Conservation (phyloP, 2,113 vertebrate species). For the Lonchura striata region DNA sequence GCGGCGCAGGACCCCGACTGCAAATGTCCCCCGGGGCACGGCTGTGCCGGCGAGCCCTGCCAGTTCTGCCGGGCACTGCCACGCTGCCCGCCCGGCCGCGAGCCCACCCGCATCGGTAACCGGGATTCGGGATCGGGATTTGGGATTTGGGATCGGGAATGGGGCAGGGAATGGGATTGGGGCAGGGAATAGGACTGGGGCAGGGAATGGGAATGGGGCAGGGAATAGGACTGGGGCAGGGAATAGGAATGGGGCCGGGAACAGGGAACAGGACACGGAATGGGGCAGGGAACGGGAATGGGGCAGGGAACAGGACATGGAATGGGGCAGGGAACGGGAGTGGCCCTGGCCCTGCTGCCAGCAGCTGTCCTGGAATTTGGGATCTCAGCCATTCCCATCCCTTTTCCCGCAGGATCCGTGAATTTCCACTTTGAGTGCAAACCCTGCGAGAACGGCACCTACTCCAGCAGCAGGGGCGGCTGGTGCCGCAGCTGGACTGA, state of each 20-base stretch:
- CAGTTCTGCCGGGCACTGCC: fast-evolving
- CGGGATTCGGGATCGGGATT: too few relatives aligned
- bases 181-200: not conserved
- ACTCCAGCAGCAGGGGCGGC: not conserved
- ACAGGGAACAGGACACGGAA: too few relatives aligned
- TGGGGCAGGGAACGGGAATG: too few relatives aligned
- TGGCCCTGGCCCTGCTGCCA: not conserved
- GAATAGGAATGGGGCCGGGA: too few relatives aligned
- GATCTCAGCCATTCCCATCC: not conserved
- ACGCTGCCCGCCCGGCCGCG: fast-evolving
- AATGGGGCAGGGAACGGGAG: not conserved
- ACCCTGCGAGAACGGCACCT: not conserved
- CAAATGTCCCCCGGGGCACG: fast-evolving
- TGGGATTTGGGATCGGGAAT: not conserved
- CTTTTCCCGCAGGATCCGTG: fast-evolving
- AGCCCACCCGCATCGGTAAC: not conserved
- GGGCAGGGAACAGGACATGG: too few relatives aligned
- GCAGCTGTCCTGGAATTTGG: not conserved
- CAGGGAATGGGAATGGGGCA: too few relatives aligned
- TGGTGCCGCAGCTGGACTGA: not conserved
- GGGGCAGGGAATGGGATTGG: not conserved
- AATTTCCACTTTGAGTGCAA: not conserved
- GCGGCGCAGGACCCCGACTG: fast-evolving
- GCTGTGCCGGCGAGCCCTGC: fast-evolving
- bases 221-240: not conserved